These are phyloP conservation scores for Magallana ariakensis DNA, from an alignment of 1,140 invertebrate genomes.

Conservation along the genomic window DNA sequence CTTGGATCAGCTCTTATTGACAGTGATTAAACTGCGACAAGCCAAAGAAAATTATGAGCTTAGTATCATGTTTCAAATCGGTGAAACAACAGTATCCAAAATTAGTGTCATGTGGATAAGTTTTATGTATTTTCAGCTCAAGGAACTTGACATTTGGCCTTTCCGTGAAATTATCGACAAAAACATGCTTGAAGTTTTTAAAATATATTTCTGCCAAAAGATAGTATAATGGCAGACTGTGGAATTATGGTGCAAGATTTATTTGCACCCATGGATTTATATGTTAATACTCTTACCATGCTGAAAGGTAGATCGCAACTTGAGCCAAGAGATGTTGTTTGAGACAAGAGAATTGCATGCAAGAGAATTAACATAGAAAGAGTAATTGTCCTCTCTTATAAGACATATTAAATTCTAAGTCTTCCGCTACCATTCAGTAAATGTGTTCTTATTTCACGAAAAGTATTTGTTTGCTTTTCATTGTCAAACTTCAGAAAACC, in stretches of 20 bases:
- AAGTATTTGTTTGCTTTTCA: constrained; percentile 49
- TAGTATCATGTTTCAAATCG: neutral
- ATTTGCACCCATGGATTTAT: constrained; percentile 56
- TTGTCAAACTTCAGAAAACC: constrained; percentile 48
- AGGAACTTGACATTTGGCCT: constrained; percentile 26
- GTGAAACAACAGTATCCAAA: too few relatives aligned
- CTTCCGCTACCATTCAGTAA: constrained; percentile 44
- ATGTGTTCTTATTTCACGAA: constrained; percentile 47
- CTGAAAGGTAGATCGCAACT: constrained; percentile 61
- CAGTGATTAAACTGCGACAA: neutral
- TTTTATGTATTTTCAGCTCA: constrained; percentile 47
- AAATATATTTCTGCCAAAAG: constrained; percentile 48
- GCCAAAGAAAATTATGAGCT: neutral
- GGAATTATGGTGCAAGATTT: constrained; percentile 40
- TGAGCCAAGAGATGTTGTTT: constrained; percentile 35
- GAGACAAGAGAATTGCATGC: constrained; percentile 56
- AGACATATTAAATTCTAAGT: constrained; percentile 59
- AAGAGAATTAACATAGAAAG: too few relatives aligned
- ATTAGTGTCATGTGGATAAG: constrained; percentile 46
- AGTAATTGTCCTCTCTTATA: constrained; percentile 47
- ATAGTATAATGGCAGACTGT: constrained; percentile 61
- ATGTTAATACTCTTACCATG: constrained; percentile 62
- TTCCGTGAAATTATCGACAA: neutral
- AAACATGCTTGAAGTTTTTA: constrained; percentile 38
- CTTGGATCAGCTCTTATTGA: neutral